Evolutionary conservation across 2,888 invertebrate species (phyloP), one percentile per base, ranked within the genome.

Genomic region (Cybosia mesomella): DNA sequence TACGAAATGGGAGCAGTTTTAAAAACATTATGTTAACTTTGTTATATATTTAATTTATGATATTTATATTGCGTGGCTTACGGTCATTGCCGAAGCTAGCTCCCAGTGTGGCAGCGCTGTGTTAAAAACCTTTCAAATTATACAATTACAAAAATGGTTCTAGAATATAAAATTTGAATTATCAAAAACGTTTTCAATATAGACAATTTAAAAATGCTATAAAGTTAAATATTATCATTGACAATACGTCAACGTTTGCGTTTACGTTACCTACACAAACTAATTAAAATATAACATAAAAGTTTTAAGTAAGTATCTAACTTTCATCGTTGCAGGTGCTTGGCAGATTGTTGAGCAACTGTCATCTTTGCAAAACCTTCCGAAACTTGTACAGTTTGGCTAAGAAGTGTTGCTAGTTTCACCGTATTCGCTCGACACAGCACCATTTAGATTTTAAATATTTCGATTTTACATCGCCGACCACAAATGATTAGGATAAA

Each of bases 1-100:
- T 81, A 75, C 72, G 74, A 82, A 81, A 81, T 80, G 76, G 78
- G 82, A 73, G 71, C 81, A 80, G 71, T 81, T 74, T 74, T 73
- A 76, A 70, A 72, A 74, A 71, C 73, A 66, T 71, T 63, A 60
- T 57, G 74, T 78, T 76, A 81, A 81, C 80, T 73, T 74, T 79
- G 70, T 79, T 74, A 75, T 82, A 66, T 74, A 71, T 75, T 58
- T 80, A 74, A 81, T 81, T 81, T 82, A 81, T 81, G 80, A 76
- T 80, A 82, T 82, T 78, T 76, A 82, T 74, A 53, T 74, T 71
- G 73, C 78, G 78, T 80, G 82, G 66, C 78, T 73, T 78, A 76
- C 57, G 66, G 68, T 67, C 71, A 70, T 82, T 76, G 66, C 71
- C 68, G 64, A 58, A 58, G 13, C 43, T 24, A 24, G n/a, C 43